Base-by-base conservation (phyloP, 64 coral and sea anemone species). In the Montipora cactus region DNA sequence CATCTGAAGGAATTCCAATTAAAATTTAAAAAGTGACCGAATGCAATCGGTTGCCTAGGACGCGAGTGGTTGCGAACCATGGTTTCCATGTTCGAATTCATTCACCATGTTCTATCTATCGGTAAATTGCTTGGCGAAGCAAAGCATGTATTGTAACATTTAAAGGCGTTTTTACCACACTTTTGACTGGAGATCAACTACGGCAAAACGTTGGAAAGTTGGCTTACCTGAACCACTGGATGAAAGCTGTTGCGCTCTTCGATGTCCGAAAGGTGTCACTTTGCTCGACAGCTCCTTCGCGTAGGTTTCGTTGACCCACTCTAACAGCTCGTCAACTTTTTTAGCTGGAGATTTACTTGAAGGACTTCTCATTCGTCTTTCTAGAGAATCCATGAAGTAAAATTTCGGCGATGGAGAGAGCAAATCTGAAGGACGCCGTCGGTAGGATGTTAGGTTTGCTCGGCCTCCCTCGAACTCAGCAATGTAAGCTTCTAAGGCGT, bases 361-460 rank as follows among this genome's bases (percentile, higher is more conserved):
- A 25, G 76, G 28, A 79, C 93, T 93, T 47, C 74, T 88, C 28
- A 98, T 69, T 15, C 89, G 89, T 50, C 96, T 98, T 67, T 98
- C 96, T 37, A 95, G 61, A 21, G 93, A 88, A 95, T 98, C 96
- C 96, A 98, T 98, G 79, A 91, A 98, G 84, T 98, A 98, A 75
- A 84, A 98, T 59, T 95, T 98, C 44, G 96, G 93, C 76, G 94
- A 79, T 5, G 96, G 96, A 67, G 96, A 93, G 0, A 98, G 93
- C 25, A 98, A 74, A 52, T 94, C 96, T 3, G 93, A 98, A 67
- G 96, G 68, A 69, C 92, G 90, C 52, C 96, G 90, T 75, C 73
- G 45, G 47, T 98, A 84, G 58, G 46, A 68, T 59, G 82, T 72
- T 46, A 62, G 52, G 44, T 23, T 11, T 1, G 53, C 79, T 83